A percentile compares a stretch with the other conserved stretches of the same genome.
Conservation (phyloP, 1,140 invertebrate genomes). For the Gonioctena quinquepunctata region DNA sequence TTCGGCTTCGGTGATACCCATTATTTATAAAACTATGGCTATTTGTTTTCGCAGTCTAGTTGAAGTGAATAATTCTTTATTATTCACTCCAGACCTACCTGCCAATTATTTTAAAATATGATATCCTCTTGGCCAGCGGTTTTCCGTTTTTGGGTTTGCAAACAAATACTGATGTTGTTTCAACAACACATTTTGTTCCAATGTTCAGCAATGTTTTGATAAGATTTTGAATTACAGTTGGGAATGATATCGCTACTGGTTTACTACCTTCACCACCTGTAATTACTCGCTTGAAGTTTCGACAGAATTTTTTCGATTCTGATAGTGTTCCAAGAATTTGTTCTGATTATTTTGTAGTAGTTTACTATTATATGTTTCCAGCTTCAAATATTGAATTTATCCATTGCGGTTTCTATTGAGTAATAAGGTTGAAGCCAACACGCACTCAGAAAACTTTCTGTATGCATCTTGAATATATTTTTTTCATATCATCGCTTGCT, state of each 20-base stretch:
- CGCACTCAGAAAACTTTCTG: too few species aligned
- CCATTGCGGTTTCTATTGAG: neutral
- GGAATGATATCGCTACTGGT: too few species aligned
- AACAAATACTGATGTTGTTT: too few species aligned
- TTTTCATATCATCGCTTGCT: neutral
- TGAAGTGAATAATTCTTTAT: slow-evolving; percentile 26
- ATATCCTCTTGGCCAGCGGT: slow-evolving; percentile 3
- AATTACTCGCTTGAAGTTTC: too few species aligned
- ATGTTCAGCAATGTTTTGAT: too few species aligned
- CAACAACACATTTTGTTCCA: too few species aligned
- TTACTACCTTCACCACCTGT: neutral
- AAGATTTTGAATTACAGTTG: too few species aligned
- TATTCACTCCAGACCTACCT: neutral
- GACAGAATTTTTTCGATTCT: too few species aligned
- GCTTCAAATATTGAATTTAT: neutral
- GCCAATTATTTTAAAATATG: slow-evolving; percentile 23
- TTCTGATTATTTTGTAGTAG: too few species aligned
- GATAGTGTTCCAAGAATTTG: too few species aligned
- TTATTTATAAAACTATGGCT: slow-evolving; percentile 28
- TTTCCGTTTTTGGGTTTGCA: neutral
- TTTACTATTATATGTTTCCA: neutral
- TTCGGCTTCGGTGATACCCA: slow-evolving; percentile 27
- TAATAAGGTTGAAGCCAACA: neutral
- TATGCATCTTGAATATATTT: neutral
- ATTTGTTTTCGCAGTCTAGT: slow-evolving; percentile 35